phyloP scores from a whole-genome alignment of 2,888 invertebrate genomes.

The Auanema sp. region DNA sequence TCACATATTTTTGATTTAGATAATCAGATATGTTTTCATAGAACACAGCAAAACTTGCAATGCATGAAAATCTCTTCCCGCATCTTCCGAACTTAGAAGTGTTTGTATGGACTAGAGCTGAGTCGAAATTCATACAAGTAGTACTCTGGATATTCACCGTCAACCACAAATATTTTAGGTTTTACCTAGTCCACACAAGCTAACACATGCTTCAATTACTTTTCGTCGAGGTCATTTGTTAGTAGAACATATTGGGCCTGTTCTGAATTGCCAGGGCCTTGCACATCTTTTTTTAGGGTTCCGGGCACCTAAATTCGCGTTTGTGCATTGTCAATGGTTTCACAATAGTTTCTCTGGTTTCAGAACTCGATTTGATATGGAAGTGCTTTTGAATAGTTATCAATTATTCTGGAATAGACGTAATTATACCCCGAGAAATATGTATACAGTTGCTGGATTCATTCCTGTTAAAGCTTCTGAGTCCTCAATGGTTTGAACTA shows the following conservation, averaged over 20 bases:
- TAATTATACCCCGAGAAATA: constrained; percentile 8
- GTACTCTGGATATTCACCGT: background rate
- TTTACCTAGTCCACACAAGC: constrained; percentile 18
- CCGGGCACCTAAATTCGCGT: constrained; percentile 24
- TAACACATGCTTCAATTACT: constrained; percentile 23
- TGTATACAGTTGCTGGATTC: constrained; percentile 9
- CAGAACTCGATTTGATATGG: constrained; percentile 32
- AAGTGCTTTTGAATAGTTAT: constrained; percentile 26
- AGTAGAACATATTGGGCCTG: constrained; percentile 5
- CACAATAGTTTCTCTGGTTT: constrained; percentile 8
- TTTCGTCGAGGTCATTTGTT: constrained; percentile 14
- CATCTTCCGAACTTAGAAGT: constrained; percentile 21
- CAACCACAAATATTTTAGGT: constrained; percentile 8
- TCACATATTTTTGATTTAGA: background rate
- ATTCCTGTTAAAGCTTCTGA: background rate
- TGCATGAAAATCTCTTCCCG: constrained; percentile 26
- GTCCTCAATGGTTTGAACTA: background rate
- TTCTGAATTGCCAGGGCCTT: constrained; percentile 26
- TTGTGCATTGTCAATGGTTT: constrained; percentile 14
- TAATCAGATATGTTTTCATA: constrained; percentile 10
- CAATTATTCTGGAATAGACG: constrained; percentile 32
- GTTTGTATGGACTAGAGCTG: constrained; percentile 31
- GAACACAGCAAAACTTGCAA: background rate
- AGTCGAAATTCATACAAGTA: constrained; percentile 19
- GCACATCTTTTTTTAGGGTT: constrained; percentile 27